Percentiles rank a stretch among this genome's conserved stretches.
Evolutionary conservation across 2,113 vertebrate genomes (phyloP).

Genomic region (Cavia aperea): DNA sequence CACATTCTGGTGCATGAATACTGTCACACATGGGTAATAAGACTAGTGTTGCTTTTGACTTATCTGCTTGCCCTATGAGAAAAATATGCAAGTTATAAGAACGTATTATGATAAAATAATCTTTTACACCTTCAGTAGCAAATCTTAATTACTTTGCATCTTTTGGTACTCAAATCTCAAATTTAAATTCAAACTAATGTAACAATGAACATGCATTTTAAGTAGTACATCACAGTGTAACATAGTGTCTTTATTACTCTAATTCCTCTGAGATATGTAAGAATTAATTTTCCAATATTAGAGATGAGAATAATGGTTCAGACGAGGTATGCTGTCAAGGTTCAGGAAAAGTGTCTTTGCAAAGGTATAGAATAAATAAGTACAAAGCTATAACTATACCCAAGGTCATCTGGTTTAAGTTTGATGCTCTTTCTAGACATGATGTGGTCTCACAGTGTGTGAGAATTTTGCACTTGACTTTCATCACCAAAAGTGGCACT

Average conservation of each 20-base stretch:
- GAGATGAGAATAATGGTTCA: not conserved
- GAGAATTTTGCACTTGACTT: not conserved
- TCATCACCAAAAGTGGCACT: not conserved
- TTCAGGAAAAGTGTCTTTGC: not conserved
- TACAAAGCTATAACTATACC: not conserved
- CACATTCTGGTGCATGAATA: not conserved
- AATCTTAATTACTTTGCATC: constrained; percentile 23
- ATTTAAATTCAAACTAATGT: not conserved
- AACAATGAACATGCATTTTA: not conserved
- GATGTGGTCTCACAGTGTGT: not conserved
- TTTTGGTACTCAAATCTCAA: constrained; percentile 15
- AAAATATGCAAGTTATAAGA: constrained; percentile 29
- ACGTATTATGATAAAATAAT: not conserved
- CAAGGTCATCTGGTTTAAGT: not conserved
- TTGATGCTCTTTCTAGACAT: not conserved
- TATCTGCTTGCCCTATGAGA: not conserved
- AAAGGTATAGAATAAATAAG: not conserved
- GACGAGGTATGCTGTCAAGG: not conserved
- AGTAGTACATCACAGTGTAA: not conserved
- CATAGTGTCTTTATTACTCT: not conserved
- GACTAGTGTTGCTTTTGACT: not conserved
- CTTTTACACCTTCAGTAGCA: not conserved
- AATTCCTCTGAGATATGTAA: not conserved
- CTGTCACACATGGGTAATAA: not conserved
- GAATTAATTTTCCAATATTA: not conserved